These are phyloP conservation scores for Lagria hirta DNA, from an alignment of 2,888 invertebrate species.

Conservation along the genomic window DNA sequence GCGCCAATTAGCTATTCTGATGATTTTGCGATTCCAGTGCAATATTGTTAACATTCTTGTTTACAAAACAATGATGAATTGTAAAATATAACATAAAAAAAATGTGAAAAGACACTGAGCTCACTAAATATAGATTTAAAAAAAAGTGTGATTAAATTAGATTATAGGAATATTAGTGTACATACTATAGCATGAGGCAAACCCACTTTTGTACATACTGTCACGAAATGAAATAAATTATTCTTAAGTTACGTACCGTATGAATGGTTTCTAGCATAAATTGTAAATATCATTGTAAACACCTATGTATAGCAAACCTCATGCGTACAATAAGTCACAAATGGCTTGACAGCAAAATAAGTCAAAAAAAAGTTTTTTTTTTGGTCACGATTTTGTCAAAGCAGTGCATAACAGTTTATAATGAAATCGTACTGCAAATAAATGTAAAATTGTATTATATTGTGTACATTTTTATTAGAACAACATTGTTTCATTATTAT, in stretches of 20 bases:
- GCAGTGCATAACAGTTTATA: not conserved
- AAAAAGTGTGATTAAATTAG: conserved; percentile 52
- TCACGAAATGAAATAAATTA: conserved; percentile 45
- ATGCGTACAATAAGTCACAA: conserved; percentile 22
- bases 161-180: conserved; percentile 47
- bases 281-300: conserved; percentile 39
- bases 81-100: conserved; percentile 24
- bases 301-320: conserved; percentile 32
- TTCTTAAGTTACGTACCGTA: conserved; percentile 44
- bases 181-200: conserved; percentile 39
- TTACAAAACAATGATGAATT: conserved; percentile 6
- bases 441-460: conserved; percentile 53
- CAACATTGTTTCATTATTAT: conserved; percentile 50
- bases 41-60: conserved; percentile 35
- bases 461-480: conserved; percentile 53
- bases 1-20: conserved; percentile 46
- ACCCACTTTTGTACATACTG: conserved; percentile 49
- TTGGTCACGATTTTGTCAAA: conserved; percentile 7
- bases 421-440: conserved; percentile 26
- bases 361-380: conserved; percentile 15
- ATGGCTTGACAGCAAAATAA: conserved; percentile 28
- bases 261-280: conserved; percentile 40
- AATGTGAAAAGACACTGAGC: conserved; percentile 42
- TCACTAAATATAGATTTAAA: conserved; percentile 43
- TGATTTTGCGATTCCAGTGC: no score